A percentile compares a stretch with the other conserved stretches of the same genome.
These are phyloP conservation scores for Octopus bimaculoides DNA, from an alignment of 1,140 invertebrate genomes.

Conservation along the genomic window DNA sequence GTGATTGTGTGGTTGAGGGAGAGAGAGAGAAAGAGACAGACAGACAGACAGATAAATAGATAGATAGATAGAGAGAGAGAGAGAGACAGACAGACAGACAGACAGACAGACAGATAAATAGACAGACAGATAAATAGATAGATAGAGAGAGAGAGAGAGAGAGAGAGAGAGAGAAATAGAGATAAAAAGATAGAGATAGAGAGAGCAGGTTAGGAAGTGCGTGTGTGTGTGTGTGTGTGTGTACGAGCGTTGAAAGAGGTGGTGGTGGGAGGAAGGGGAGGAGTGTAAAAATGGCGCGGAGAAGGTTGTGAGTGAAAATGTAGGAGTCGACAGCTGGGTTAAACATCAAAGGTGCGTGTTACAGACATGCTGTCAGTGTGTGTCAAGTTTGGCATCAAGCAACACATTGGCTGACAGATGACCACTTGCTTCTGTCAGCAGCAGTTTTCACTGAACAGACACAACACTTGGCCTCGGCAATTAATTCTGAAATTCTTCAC, in stretches of 20 bases:
- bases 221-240: too few relatives aligned
- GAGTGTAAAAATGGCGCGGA: neutral
- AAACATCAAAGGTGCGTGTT: neutral
- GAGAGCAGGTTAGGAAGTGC: neutral
- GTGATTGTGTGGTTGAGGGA: neutral
- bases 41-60: neutral
- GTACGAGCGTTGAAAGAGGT: neutral
- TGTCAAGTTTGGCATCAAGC: neutral
- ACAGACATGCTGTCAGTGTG: slow-evolving; percentile 1
- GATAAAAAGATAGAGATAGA: neutral
- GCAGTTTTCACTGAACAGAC: slow-evolving; percentile 11
- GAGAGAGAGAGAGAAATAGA: neutral
- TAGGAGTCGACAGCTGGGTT: neutral
- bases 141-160: neutral
- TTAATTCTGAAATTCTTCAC: slow-evolving; percentile 9
- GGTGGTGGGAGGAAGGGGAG: neutral
- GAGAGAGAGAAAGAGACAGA: neutral
- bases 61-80: neutral
- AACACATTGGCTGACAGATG: slow-evolving; percentile 6
- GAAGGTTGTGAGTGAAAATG: too few relatives aligned
- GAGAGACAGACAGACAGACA: neutral
- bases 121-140: neutral
- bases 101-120: neutral
- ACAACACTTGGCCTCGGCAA: slow-evolving; percentile 5
- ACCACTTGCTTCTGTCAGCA: neutral